phyloP scores from a whole-genome alignment of 2,797 vertebrate species.

The Enteromius unitaeniatus region DNA sequence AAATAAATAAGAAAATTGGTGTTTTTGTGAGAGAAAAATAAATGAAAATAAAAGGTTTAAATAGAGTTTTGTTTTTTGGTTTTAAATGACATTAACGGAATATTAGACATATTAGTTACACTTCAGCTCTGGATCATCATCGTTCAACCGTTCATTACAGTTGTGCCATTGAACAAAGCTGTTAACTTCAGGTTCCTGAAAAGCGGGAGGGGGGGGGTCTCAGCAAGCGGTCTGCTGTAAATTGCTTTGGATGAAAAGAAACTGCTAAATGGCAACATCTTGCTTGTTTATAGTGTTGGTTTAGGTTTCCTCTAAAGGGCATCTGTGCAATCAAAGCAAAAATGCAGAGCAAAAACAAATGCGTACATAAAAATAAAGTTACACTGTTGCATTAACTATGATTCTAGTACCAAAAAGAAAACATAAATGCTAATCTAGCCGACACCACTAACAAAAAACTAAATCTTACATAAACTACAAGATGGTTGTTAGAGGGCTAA shows the following conservation, averaged over 20 bases:
- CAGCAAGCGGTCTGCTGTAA: constrained; percentile 20
- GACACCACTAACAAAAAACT: not conserved
- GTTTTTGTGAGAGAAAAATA: not conserved
- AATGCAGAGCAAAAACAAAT: not conserved
- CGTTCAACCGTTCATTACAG: not conserved
- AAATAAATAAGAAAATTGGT: not conserved
- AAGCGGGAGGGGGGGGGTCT: not conserved
- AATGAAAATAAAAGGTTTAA: not conserved
- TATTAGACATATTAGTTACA: not conserved
- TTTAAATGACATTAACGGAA: not conserved
- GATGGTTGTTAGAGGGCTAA: not conserved
- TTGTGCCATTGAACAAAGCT: constrained; percentile 6
- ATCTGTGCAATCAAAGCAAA: constrained; percentile 10
- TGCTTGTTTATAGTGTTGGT: constrained; percentile 19
- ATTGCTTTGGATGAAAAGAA: constrained; percentile 20
- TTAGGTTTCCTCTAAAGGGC: constrained; percentile 22
- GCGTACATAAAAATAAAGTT: not conserved
- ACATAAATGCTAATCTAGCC: not conserved
- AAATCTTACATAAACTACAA: not conserved
- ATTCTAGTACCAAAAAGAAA: not conserved
- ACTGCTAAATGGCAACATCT: constrained; percentile 21
- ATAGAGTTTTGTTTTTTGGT: not conserved
- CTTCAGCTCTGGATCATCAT: not conserved
- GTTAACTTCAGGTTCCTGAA: constrained; percentile 11
- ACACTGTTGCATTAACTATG: not conserved